Conservation (phyloP, 1,140 invertebrate genomes). For the Ditylenchus dipsaci region DNA sequence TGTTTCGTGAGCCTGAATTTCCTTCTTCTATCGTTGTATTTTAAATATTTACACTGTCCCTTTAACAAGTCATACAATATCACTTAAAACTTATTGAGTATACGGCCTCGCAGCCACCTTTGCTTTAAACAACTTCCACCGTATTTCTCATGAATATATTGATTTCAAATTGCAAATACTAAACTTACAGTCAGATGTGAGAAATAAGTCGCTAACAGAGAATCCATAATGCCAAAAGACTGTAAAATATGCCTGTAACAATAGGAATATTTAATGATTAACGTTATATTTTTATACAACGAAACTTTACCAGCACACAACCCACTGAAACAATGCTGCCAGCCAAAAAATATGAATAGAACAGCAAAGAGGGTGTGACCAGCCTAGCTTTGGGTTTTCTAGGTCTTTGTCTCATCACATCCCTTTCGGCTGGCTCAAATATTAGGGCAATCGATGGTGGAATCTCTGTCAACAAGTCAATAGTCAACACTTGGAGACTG, state of each 20-base stretch:
- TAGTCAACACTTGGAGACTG: conserved; percentile 46
- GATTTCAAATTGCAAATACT: no score
- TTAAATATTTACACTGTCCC: no score
- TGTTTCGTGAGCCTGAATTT: no score
- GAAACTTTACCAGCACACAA: conserved; percentile 11
- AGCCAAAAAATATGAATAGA: conserved; percentile 33
- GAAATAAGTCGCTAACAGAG: conserved; percentile 13
- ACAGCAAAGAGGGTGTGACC: conserved; percentile 21
- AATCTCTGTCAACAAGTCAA: conserved; percentile 38
- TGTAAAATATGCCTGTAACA: conserved; percentile 19
- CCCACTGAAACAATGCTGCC: conserved; percentile 32
- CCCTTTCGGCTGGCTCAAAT: conserved; percentile 37
- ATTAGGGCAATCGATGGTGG: conserved; percentile 41
- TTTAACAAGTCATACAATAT: no score
- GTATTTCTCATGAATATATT: neutral
- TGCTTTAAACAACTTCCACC: no score
- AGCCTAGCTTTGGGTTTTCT: conserved; percentile 17
- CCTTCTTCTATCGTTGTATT: no score
- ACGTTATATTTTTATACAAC: no score
- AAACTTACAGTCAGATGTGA: conserved; percentile 8
- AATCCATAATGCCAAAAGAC: conserved; percentile 26
- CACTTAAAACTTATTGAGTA: no score
- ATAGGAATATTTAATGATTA: no score
- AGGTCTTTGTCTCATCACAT: conserved; percentile 35
- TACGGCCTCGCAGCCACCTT: no score